Base-by-base conservation (phyloP, 2,888 invertebrate genomes). In the Lissocephala sabroskyi region DNA sequence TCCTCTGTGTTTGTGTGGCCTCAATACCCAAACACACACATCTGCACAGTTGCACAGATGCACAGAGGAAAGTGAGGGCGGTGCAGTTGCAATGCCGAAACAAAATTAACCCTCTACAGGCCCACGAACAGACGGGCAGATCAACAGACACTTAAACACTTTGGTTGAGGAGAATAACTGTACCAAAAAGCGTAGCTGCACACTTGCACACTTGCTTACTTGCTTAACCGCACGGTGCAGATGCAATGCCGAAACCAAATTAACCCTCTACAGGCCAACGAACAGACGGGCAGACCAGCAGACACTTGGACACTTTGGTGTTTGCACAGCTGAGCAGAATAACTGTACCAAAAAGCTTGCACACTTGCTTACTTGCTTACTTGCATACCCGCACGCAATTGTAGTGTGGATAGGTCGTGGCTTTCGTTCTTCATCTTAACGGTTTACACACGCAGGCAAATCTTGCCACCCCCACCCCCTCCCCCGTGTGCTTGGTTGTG, bases 331-430 rank as follows among this genome's bases (percentile, higher is more conserved):
- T 36, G 33, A 39, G 35, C 17, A 45, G 29, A 37, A 32, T 33
- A 46, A n/a, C 9, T 11, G 30, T 35, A 14, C 14, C 17, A 35
- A n/a, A n/a, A n/a, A n/a, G n/a, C n/a, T n/a, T n/a, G n/a, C n/a
- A n/a, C n/a, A n/a, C n/a, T n/a, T 66, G 56, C 49, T 65, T 65
- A 33, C 42, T 40, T 45, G 53, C 54, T 41, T n/a, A 10, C 30
- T 43, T 57, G 52, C 52, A 54, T 56, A 45, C 65, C 52, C 71
- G 67, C 59, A 74, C 73, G 57, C 68, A 59, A 62, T 71, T 77
- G 68, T 65, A 75, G 71, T 77, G 68, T 68, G 71, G 73, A 68
- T 77, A 78, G 75, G 78, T 78, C 79, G 79, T 66, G 73, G 62
- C 71, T 75, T 65, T 58, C 59, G 54, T 64, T 58, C 56, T 61